Base-by-base conservation (phyloP, 2,888 invertebrate genomes). In the Lissonota sp. region DNA sequence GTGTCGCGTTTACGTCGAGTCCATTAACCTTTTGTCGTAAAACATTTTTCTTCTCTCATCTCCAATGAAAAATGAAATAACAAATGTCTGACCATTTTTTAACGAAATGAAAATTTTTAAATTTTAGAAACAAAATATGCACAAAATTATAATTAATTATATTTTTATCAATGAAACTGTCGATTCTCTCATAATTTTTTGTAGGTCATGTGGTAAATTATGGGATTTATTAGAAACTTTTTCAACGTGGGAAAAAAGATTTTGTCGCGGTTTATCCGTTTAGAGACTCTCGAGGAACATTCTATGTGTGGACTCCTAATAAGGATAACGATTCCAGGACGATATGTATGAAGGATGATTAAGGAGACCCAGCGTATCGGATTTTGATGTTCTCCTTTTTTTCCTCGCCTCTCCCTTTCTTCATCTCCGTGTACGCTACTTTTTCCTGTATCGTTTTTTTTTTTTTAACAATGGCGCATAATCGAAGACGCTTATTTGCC, bases 271-370 rank as follows among this genome's bases (percentile, higher is more conserved):
- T 72, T 78, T 82, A 80, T 84, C 82, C 80, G 72, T 80, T 80
- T 78, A 44, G 82, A 78, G 79, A 55, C 42, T 60, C 60, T 60
- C 60, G 40, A 39, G 37, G 26, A 62, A 51, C 39, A 49, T 51
- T 60, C n/a, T n/a, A 51, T 49, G 14, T 53, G 44, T 76, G 67
- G 69, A 44, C 66, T 80, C 53, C 49, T 79, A 82, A 84, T 82
- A 78, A 76, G 82, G 84, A 80, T 84, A 84, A 84, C 82, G 82
- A 82, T 82, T 80, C 77, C 26, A 64, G 80, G 80, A 82, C 82
- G 62, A 80, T 70, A 64, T 80, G 60, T 70, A 69, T 42, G 49
- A 12, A 57, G 78, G 72, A 80, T 84, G 84, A 82, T 84, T 84
- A 80, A 84, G 80, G 74, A 66, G 74, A 75, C 75, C 77, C 39